Evolutionary conservation across 92 coral and sea anemone species (phyloP), one percentile per base, ranked within the genome.

Genomic region (Paragorgia papillata): DNA sequence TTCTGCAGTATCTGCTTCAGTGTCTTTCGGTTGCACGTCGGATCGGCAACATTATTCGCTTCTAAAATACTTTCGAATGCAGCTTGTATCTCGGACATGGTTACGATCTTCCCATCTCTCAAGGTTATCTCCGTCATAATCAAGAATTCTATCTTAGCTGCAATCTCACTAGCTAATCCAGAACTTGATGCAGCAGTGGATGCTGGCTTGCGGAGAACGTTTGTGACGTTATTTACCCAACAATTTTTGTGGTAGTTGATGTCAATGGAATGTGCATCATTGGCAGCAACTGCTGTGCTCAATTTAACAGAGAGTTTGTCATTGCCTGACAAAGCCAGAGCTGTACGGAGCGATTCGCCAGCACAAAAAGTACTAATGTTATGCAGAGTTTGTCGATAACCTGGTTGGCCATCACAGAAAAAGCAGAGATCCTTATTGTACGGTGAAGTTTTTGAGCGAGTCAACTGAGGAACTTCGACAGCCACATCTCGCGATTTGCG

Each of bases 231-330:
- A 13, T 81, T 77, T 69, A 60, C 15, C 89, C 86, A 84, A 78
- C 92, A 88, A 0, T 82, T 82, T 17, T 69, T 81, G 48, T 84
- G 85, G 74, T 81, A 88, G 51, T 84, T 76, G 9, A 84, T 81
- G 80, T 84, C 92, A 21, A 81, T 79, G 56, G 88, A 57, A 73
- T 81, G 92, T 26, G 87, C 92, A 80, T 84, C 92, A 65, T 68
- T 65, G 29, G 83, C 49, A 75, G 69, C 88, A 62, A 88, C 14
- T 29, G 88, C 88, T 41, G 88, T 88, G 67, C 28, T 73, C 14
- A 87, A 50, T 75, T 80, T 83, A 18, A 84, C 86, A 12, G 68
- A 1, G 30, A 83, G 86, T 32, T 83, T 80, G 7, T 67, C 69
- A 62, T 87, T 84, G 9, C 62, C 63, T 53, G 87, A 85, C 27